phyloP scores from a whole-genome alignment of 2,113 vertebrate species.

The Tiliqua scincoides region DNA sequence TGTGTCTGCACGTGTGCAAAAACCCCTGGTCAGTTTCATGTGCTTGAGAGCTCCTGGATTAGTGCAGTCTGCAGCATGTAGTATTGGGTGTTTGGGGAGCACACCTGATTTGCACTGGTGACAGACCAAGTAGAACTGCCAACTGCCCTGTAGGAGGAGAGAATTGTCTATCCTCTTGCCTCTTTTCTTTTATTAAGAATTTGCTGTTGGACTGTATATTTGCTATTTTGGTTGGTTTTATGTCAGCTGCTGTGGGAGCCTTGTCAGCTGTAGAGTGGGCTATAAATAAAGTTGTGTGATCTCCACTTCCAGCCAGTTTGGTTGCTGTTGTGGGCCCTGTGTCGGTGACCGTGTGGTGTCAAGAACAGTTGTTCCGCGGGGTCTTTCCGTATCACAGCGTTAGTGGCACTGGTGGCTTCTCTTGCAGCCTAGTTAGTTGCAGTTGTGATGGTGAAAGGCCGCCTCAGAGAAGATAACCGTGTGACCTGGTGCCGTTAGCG shows the following conservation, averaged over 20 bases:
- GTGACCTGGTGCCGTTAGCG: background rate
- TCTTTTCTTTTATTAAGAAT: too few relatives aligned
- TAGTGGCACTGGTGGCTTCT: background rate
- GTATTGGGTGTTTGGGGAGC: too few relatives aligned
- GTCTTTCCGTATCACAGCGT: background rate
- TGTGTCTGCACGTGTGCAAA: background rate
- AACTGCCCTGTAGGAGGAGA: too few relatives aligned
- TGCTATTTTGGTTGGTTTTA: too few relatives aligned
- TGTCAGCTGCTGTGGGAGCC: too few relatives aligned
- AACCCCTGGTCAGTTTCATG: background rate
- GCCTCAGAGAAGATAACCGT: background rate
- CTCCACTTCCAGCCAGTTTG: background rate
- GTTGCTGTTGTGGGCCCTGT: background rate
- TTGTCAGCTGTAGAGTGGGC: too few relatives aligned
- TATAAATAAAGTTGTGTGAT: background rate
- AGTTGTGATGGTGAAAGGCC: background rate
- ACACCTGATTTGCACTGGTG: background rate
- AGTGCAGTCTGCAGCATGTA: too few relatives aligned
- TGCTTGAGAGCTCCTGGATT: background rate
- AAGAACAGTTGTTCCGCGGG: background rate
- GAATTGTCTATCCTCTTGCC: too few relatives aligned
- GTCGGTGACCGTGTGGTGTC: background rate
- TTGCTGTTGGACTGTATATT: too few relatives aligned
- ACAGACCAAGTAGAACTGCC: too few relatives aligned
- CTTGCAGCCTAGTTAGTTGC: background rate